Percentiles rank a stretch among this genome's conserved stretches.
Conservation (phyloP, 2,113 vertebrate genomes). For the Progne subis region DNA sequence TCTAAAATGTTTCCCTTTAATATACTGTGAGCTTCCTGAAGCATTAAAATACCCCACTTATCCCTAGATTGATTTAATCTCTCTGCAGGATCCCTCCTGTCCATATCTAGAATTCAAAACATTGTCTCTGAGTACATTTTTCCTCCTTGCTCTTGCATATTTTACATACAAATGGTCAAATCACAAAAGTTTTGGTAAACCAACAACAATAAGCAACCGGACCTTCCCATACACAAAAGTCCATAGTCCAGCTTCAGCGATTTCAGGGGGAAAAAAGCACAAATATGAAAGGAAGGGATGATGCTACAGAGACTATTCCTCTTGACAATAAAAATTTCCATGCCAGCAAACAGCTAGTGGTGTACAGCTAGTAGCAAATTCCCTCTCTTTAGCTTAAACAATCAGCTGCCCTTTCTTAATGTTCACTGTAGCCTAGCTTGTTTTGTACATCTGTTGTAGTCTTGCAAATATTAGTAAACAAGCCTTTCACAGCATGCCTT, state of each 20-base stretch:
- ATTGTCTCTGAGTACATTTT: background rate
- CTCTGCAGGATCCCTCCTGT: background rate
- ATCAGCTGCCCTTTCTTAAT: constrained; percentile 49
- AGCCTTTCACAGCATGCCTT: background rate
- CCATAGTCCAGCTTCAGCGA: background rate
- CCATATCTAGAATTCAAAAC: background rate
- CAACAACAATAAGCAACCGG: background rate
- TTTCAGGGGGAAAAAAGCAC: background rate
- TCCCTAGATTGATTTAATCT: background rate
- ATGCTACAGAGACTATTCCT: background rate
- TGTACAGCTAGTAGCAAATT: constrained; percentile 32
- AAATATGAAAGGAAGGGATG: background rate
- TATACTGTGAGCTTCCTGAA: background rate
- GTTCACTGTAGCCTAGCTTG: constrained; percentile 41
- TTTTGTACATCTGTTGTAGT: constrained; percentile 58
- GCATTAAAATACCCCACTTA: background rate
- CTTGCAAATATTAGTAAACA: constrained; percentile 62
- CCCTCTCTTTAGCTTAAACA: constrained; percentile 8
- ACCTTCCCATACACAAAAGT: background rate
- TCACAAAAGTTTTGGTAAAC: background rate
- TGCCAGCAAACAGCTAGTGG: background rate
- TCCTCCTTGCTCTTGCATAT: background rate
- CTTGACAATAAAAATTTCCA: background rate
- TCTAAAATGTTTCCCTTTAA: background rate
- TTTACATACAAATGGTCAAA: background rate